A percentile compares a stretch with the other conserved stretches of the same genome.
Conservation (phyloP, 2,888 invertebrate genomes). For the Cataglyphis cursor region DNA sequence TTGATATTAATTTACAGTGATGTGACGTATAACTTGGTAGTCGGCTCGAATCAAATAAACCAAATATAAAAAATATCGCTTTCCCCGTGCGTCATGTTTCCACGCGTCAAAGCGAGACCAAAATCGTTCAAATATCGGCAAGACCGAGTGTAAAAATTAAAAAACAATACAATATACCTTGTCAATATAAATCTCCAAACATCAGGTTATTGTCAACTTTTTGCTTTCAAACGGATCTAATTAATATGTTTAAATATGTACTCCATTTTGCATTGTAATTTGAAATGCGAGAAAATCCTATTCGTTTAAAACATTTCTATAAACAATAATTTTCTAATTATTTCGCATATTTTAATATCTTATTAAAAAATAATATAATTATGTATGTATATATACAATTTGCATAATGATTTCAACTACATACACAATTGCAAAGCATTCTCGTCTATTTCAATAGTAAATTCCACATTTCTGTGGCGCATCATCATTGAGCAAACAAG, state of each 20-base stretch:
- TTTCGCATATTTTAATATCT: neutral
- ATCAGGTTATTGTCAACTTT: neutral
- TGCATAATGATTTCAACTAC: conserved; percentile 11
- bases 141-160: conserved; percentile 35
- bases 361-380: neutral
- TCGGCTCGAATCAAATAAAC: conserved; percentile 29
- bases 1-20: conserved; percentile 25
- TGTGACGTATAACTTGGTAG: conserved; percentile 31
- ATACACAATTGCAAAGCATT: neutral
- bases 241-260: conserved; percentile 9
- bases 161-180: conserved; percentile 26
- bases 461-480: conserved; percentile 56
- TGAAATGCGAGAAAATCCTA: neutral
- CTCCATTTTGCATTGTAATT: neutral
- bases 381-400: neutral
- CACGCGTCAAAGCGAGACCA: neutral
- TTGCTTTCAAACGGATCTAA: neutral
- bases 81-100: conserved; percentile 29
- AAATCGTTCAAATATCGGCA: conserved; percentile 31
- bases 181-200: neutral
- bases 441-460: conserved; percentile 28
- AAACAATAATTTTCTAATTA: neutral
- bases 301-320: neutral
- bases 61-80: conserved; percentile 26
- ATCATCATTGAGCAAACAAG: conserved; percentile 72